A percentile compares a stretch with the other conserved stretches of the same genome.
phyloP scores from a whole-genome alignment of 2,113 vertebrate species.

The Actenoides lindsayi region DNA sequence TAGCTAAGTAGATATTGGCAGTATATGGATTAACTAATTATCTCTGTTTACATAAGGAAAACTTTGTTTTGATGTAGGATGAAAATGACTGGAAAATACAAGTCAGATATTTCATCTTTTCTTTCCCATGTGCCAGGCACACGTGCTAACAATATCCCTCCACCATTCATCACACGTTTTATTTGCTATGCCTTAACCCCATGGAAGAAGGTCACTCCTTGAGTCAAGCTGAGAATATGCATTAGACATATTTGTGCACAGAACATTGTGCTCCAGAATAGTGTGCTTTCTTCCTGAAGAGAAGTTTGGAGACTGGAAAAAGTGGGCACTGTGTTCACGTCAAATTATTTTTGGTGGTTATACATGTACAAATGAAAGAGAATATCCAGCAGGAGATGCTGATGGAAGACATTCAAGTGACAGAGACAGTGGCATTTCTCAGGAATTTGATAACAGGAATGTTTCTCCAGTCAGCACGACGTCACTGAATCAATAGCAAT shows the following conservation, averaged over 20 bases:
- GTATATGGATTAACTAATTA: background rate
- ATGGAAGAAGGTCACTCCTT: background rate
- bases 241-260: background rate
- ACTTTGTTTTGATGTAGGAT: background rate
- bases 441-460: background rate
- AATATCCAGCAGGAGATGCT: background rate
- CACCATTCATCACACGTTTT: background rate
- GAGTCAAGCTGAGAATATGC: background rate
- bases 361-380: background rate
- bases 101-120: background rate
- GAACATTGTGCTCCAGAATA: background rate
- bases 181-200: background rate
- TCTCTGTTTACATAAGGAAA: background rate
- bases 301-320: background rate
- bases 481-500: rapidly evolving
- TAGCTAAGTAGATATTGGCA: background rate
- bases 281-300: background rate
- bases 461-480: background rate
- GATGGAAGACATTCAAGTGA: background rate
- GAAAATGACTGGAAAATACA: background rate
- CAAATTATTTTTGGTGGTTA: background rate
- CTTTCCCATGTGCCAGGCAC: background rate
- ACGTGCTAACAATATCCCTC: background rate
- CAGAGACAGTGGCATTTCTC: background rate
- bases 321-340: background rate